phyloP scores from a whole-genome alignment of 2,888 invertebrate genomes.

The Plebejus anna region DNA sequence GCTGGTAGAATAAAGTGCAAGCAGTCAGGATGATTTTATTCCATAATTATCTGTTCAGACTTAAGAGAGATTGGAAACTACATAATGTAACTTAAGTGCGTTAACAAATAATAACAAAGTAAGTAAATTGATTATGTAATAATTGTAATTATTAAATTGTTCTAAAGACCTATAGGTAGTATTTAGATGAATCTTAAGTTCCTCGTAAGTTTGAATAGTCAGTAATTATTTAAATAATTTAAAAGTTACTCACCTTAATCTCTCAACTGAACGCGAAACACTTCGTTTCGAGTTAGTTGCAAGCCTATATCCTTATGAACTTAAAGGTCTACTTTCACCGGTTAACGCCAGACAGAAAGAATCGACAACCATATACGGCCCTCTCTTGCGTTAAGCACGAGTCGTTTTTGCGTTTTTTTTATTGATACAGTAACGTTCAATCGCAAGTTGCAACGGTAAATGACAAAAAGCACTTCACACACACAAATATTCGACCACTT shows the following conservation, averaged over 20 bases:
- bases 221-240: conserved; percentile 35
- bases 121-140: no score
- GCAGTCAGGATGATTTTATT: neutral
- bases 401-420: conserved; percentile 65
- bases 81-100: neutral
- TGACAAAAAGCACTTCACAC: conserved; percentile 64
- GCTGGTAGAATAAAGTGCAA: conserved; percentile 44
- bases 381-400: conserved; percentile 63
- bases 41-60: neutral
- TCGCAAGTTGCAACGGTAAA: conserved; percentile 73
- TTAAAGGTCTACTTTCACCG: conserved; percentile 78
- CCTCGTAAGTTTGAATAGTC: neutral
- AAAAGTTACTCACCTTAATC: conserved; percentile 67
- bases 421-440: conserved; percentile 76
- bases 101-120: neutral
- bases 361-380: conserved; percentile 70
- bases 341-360: conserved; percentile 59
- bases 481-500: conserved; percentile 42
- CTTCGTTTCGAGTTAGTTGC: conserved; percentile 66
- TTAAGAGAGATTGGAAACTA: neutral
- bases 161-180: neutral
- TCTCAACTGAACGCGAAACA: conserved; percentile 68
- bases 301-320: conserved; percentile 75
- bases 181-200: conserved; percentile 20
- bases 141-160: no score